phyloP scores from a whole-genome alignment of 2,888 invertebrate genomes.

The Lasioglossum leucozonium region DNA sequence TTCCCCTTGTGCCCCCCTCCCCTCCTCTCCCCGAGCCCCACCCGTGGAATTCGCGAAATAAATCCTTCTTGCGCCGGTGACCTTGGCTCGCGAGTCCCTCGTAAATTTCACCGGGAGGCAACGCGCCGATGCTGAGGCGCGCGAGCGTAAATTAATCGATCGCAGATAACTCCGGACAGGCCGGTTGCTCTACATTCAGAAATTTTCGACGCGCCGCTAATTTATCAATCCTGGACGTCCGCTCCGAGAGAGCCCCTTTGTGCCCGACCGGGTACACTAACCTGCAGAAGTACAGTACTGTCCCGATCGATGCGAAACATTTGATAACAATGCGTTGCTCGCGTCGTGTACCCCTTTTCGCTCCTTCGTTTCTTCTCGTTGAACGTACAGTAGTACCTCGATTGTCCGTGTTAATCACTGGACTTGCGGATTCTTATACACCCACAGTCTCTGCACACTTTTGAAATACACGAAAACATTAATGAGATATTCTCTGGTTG shows the following conservation, averaged over 20 bases:
- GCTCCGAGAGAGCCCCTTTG: neutral
- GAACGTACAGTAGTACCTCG: too few relatives aligned
- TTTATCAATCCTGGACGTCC: slow-evolving; percentile 44
- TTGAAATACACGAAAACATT: too few relatives aligned
- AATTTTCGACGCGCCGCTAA: slow-evolving; percentile 44
- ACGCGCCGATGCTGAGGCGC: slow-evolving; percentile 12
- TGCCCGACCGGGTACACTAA: neutral
- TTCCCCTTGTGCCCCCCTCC: neutral
- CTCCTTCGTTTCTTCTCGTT: too few relatives aligned
- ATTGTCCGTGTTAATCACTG: too few relatives aligned
- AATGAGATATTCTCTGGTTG: too few relatives aligned
- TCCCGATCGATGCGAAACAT: neutral
- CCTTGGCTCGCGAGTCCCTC: slow-evolving; percentile 47
- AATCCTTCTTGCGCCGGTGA: slow-evolving; percentile 45
- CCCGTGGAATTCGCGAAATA: slow-evolving; percentile 45
- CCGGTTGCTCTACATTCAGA: slow-evolving; percentile 57
- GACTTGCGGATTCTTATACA: too few relatives aligned
- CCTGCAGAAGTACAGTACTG: neutral
- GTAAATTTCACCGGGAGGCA: slow-evolving; percentile 50
- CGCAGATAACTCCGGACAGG: slow-evolving; percentile 49
- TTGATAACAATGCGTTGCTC: neutral
- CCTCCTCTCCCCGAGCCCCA: neutral
- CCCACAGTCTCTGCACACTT: too few relatives aligned
- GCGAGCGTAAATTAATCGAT: slow-evolving; percentile 61
- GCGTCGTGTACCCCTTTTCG: too few relatives aligned